Evolutionary conservation across 2,113 vertebrate genomes (phyloP).

Genomic region (Balaenoptera acutorostrata): DNA sequence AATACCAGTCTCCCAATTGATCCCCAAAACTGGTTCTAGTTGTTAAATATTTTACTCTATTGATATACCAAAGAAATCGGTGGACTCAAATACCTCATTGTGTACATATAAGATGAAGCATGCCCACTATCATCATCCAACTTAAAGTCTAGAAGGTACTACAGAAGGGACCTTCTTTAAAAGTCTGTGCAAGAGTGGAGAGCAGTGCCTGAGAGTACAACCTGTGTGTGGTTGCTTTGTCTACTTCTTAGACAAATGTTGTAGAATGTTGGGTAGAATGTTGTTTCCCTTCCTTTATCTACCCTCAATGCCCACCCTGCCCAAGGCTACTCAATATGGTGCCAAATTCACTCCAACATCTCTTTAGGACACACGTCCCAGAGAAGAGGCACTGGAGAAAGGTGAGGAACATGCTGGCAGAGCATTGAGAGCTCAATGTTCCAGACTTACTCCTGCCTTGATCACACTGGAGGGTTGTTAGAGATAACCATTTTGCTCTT

Average conservation of each 20-base stretch:
- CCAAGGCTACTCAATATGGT: background rate
- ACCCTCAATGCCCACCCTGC: background rate
- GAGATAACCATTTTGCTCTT: background rate
- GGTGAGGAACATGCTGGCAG: background rate
- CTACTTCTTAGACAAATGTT: background rate
- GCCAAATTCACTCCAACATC: background rate
- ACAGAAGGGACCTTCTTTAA: background rate
- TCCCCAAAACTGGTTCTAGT: background rate
- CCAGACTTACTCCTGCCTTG: background rate
- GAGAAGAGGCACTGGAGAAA: background rate
- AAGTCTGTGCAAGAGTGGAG: background rate
- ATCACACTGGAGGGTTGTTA: background rate
- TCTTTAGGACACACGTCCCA: background rate
- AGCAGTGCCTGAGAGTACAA: background rate
- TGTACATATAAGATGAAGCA: background rate
- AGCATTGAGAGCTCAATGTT: background rate
- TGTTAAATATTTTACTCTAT: constrained; percentile 24
- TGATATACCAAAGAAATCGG: background rate
- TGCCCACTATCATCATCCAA: background rate
- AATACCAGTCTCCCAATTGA: no score
- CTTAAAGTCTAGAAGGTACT: background rate
- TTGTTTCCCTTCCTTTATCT: background rate
- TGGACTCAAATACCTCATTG: background rate
- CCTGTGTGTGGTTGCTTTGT: background rate
- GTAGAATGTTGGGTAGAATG: background rate